phyloP scores from a whole-genome alignment of 1,140 invertebrate species.

The Nasonia longicornis region DNA sequence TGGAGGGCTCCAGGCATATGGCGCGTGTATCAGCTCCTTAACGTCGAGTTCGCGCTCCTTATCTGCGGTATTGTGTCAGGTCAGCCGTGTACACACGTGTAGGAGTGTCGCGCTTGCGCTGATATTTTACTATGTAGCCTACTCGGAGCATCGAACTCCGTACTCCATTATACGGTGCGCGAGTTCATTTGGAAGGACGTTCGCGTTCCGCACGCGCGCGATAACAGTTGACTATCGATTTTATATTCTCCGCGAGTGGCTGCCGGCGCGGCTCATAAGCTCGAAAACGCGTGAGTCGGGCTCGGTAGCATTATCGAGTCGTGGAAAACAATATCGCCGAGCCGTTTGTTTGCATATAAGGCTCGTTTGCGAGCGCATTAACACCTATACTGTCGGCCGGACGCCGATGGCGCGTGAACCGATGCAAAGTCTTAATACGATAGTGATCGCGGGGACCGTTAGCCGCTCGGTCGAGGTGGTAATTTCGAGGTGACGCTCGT shows the following conservation, averaged over 20 bases:
- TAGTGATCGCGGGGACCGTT: conserved; percentile 39
- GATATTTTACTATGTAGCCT: conserved; percentile 1
- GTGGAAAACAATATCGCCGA: conserved; percentile 11
- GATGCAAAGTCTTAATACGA: conserved; percentile 13
- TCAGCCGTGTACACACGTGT: neutral
- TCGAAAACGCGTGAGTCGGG: neutral
- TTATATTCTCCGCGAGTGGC: neutral
- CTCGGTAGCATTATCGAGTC: neutral
- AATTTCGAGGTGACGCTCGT: conserved; percentile 26
- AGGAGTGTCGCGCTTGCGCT: neutral
- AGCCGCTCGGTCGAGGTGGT: conserved; percentile 4
- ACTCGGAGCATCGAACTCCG: neutral
- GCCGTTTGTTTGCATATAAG: neutral
- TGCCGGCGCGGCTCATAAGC: neutral
- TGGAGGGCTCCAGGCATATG: conserved; percentile 12
- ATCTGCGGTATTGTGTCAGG: conserved; percentile 18
- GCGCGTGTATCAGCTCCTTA: conserved; percentile 24
- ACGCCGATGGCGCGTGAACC: neutral
- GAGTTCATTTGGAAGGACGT: neutral
- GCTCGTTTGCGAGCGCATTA: neutral
- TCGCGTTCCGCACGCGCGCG: neutral
- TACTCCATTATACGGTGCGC: neutral
- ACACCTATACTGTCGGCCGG: conserved; percentile 13
- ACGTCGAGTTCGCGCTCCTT: neutral
- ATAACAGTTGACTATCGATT: conserved; percentile 28